Conservation (phyloP, 2,113 vertebrate genomes). For the Phainopepla nitens region DNA sequence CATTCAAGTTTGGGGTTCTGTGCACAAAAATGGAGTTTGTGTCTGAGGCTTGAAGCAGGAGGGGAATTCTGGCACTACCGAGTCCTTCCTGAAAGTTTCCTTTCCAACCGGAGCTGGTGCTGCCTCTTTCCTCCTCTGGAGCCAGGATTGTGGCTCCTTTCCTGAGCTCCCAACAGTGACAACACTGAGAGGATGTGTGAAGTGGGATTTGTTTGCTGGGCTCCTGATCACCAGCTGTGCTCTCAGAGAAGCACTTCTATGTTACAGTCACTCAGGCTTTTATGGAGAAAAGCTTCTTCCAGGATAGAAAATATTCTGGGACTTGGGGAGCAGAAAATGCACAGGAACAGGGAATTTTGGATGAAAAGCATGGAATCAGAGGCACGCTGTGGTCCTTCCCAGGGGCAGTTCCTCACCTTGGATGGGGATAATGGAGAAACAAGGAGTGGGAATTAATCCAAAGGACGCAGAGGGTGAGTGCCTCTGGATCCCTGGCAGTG, state of each 20-base stretch:
- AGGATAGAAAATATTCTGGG: not conserved
- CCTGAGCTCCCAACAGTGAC: not conserved
- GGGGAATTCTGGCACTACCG: not conserved
- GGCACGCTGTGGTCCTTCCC: not conserved
- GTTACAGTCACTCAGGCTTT: not conserved
- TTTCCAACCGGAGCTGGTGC: not conserved
- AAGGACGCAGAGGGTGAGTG: not conserved
- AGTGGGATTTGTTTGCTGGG: not conserved
- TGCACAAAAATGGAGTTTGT: not conserved
- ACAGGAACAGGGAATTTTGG: not conserved
- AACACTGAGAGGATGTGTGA: not conserved
- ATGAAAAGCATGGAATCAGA: not conserved
- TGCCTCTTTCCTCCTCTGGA: not conserved
- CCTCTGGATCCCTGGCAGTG: not conserved
- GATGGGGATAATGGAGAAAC: not conserved
- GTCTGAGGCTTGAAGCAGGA: not conserved
- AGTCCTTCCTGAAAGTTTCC: not conserved
- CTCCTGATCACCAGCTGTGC: not conserved
- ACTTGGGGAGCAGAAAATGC: not conserved
- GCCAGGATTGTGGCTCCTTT: not conserved
- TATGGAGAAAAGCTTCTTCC: not conserved
- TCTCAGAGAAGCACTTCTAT: conserved; percentile 18
- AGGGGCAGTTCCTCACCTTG: not conserved
- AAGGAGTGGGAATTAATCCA: not conserved
- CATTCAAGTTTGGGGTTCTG: not conserved